phyloP scores from a whole-genome alignment of 64 coral and sea anemone species.

The Acropora tenuis region DNA sequence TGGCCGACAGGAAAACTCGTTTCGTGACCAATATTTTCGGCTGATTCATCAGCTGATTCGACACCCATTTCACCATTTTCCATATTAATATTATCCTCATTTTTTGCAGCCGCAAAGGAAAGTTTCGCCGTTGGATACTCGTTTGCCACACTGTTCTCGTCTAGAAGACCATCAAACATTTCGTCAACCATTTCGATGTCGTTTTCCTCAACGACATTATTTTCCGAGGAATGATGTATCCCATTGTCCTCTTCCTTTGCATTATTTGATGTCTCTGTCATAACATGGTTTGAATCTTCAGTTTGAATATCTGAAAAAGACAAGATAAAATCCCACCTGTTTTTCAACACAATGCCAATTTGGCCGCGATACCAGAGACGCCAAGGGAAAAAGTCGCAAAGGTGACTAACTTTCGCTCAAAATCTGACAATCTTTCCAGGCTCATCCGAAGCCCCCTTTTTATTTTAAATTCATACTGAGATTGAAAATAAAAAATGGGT shows the following conservation, averaged over 20 bases:
- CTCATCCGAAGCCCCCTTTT: too few relatives aligned
- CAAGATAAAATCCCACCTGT: neutral
- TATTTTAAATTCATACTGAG: too few relatives aligned
- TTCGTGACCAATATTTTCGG: neutral
- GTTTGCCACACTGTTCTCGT: neutral
- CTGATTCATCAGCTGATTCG: neutral
- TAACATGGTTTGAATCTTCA: neutral
- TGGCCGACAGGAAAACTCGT: neutral
- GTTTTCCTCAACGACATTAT: neutral
- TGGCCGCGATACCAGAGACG: too few relatives aligned
- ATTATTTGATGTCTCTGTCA: neutral
- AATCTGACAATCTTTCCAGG: too few relatives aligned
- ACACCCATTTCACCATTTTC: constrained; percentile 17
- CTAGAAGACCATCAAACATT: neutral
- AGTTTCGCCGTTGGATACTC: neutral
- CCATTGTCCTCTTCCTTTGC: neutral
- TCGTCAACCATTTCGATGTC: constrained; percentile 16
- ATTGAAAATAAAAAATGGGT: too few relatives aligned
- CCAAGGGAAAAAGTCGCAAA: too few relatives aligned
- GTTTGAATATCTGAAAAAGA: neutral
- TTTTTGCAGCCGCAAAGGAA: neutral
- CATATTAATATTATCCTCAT: neutral
- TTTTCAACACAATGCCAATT: too few relatives aligned
- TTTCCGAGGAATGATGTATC: neutral
- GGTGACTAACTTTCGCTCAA: too few relatives aligned